phyloP scores from a whole-genome alignment of 2,888 invertebrate species.

The Agriotes lineatus region DNA sequence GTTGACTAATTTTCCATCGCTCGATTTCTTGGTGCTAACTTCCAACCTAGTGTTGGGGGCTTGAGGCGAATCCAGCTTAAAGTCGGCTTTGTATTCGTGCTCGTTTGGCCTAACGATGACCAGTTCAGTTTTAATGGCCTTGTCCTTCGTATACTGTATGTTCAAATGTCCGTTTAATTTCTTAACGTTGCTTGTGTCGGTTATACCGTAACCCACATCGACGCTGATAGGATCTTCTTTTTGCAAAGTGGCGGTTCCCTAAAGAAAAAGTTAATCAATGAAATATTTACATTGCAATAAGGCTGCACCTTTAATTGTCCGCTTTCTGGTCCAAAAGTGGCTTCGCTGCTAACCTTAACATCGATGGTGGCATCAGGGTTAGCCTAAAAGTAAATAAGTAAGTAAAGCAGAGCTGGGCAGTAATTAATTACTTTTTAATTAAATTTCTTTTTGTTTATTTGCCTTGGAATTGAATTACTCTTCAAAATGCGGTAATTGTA shows the following conservation, averaged over 20 bases:
- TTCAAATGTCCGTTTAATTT: slow-evolving; percentile 54
- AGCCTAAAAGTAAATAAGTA: slow-evolving; percentile 25
- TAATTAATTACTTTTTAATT: too few species aligned
- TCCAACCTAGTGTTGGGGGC: slow-evolving; percentile 67
- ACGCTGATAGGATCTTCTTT: slow-evolving; percentile 63
- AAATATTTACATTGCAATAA: too few species aligned
- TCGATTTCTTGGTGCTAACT: slow-evolving; percentile 64
- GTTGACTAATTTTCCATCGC: slow-evolving; percentile 55
- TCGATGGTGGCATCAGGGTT: slow-evolving; percentile 72
- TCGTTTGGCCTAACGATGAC: slow-evolving; percentile 57
- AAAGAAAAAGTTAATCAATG: too few species aligned
- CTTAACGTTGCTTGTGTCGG: slow-evolving; percentile 50
- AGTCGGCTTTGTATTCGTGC: slow-evolving; percentile 65
- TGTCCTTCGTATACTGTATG: slow-evolving; percentile 60
- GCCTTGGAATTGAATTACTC: too few species aligned
- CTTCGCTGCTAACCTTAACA: slow-evolving; percentile 73
- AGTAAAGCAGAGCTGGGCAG: neutral
- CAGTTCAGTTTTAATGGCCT: slow-evolving; percentile 63
- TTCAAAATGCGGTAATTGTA: too few species aligned
- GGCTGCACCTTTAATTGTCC: slow-evolving; percentile 71
- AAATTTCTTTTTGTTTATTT: too few species aligned
- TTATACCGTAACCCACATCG: slow-evolving; percentile 61
- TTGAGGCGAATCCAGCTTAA: slow-evolving; percentile 66
- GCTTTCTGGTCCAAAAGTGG: slow-evolving; percentile 75
- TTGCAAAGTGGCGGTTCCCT: slow-evolving; percentile 61